Evolutionary conservation across 2,888 invertebrate genomes (phyloP).

Genomic region (Epinotia ramella): DNA sequence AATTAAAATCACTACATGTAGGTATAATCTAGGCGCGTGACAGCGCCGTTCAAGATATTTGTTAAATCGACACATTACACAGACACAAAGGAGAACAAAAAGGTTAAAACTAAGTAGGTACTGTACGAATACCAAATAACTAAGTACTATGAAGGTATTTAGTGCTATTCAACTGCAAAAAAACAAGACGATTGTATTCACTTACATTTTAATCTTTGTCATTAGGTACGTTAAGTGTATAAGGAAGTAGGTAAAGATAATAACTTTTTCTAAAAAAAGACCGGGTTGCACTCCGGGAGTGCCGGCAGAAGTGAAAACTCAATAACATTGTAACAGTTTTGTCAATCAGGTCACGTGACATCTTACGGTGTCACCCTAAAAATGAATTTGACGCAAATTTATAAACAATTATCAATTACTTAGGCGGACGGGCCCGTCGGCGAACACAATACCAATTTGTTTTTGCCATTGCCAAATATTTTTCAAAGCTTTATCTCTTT

Average conservation of each 20-base stretch:
- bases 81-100: constrained; percentile 11
- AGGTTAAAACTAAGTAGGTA: not conserved
- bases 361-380: too few relatives aligned
- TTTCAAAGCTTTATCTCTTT: too few relatives aligned
- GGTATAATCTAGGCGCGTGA: constrained; percentile 9
- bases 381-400: too few relatives aligned
- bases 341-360: too few relatives aligned
- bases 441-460: too few relatives aligned
- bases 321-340: too few relatives aligned
- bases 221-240: not conserved
- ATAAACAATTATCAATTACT: too few relatives aligned
- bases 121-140: not conserved
- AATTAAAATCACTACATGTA: not conserved
- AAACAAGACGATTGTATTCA: constrained; percentile 3
- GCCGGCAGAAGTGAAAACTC: too few relatives aligned
- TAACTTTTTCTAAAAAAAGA: not conserved
- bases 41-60: not conserved
- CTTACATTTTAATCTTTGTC: constrained; percentile 1
- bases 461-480: too few relatives aligned
- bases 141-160: not conserved
- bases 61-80: not conserved
- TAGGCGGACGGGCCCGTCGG: too few relatives aligned
- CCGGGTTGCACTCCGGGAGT: too few relatives aligned
- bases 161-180: not conserved
- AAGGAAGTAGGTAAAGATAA: not conserved